Conservation (phyloP, 2,888 invertebrate genomes). For the Hypomecis atomaria region DNA sequence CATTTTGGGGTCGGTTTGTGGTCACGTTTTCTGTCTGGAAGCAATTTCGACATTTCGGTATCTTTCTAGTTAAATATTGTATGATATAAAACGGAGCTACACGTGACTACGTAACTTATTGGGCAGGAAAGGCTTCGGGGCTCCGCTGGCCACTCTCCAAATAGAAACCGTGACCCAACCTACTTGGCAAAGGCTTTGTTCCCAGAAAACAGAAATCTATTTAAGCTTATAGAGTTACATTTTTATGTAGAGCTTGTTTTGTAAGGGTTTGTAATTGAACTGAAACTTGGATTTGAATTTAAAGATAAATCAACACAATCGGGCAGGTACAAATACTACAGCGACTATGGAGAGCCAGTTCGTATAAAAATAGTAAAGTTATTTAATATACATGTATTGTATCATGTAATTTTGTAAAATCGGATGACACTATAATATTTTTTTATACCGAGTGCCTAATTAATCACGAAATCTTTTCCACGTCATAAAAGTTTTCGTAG, state of each 20-base stretch:
- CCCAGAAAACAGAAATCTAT: conserved; percentile 21
- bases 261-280: too few relatives aligned
- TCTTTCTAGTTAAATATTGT: conserved; percentile 24
- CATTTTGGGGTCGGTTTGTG: background rate
- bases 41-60: conserved; percentile 17
- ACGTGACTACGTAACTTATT: conserved; percentile 26
- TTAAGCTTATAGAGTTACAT: conserved; percentile 9
- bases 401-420: too few relatives aligned
- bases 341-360: too few relatives aligned
- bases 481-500: too few relatives aligned
- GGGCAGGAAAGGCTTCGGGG: conserved; percentile 29
- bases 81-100: conserved; percentile 20
- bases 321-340: too few relatives aligned
- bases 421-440: too few relatives aligned
- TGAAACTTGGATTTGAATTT: background rate
- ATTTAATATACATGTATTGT: too few relatives aligned
- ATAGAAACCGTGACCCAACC: conserved; percentile 36
- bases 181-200: conserved; percentile 38
- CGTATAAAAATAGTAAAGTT: too few relatives aligned
- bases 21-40: conserved; percentile 21
- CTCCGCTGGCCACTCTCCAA: conserved; percentile 38
- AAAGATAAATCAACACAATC: too few relatives aligned
- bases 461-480: too few relatives aligned
- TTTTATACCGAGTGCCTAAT: too few relatives aligned
- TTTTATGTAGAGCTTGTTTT: too few relatives aligned